phyloP scores from a whole-genome alignment of 2,888 invertebrate genomes.

The Fragum sueziense region DNA sequence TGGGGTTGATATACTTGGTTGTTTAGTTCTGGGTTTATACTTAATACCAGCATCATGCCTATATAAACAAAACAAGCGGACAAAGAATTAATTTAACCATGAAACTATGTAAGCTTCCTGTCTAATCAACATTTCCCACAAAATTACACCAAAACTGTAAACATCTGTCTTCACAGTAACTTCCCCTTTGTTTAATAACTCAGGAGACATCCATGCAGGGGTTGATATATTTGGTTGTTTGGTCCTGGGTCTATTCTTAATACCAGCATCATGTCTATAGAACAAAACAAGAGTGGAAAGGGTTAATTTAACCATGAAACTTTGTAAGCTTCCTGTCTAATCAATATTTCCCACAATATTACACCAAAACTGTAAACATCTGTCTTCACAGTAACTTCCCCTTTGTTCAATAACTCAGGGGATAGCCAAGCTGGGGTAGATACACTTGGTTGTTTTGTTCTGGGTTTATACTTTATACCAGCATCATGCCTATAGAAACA shows the following conservation, averaged over 20 bases:
- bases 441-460: constrained; percentile 35
- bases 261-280: constrained; percentile 72
- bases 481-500: constrained; percentile 74
- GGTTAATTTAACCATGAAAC: too few species aligned
- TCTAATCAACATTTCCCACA: constrained; percentile 81
- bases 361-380: constrained; percentile 80
- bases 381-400: constrained; percentile 76
- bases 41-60: constrained; percentile 73
- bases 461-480: constrained; percentile 58
- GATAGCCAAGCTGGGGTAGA: constrained; percentile 80
- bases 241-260: constrained; percentile 49
- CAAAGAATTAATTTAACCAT: too few species aligned
- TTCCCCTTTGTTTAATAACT: constrained; percentile 76
- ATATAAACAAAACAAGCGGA: too few species aligned
- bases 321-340: constrained; percentile 75
- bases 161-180: constrained; percentile 78
- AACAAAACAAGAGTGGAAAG: too few species aligned
- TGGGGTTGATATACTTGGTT: constrained; percentile 63
- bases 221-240: constrained; percentile 55
- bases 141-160: constrained; percentile 78
- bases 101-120: constrained; percentile 75
- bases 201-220: constrained; percentile 80
- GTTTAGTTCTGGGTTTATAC: constrained; percentile 37
- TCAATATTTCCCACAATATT: constrained; percentile 80
- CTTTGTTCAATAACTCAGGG: constrained; percentile 77